phyloP scores from a whole-genome alignment of 2,113 vertebrate genomes.

The Phodopus roborovskii region DNA sequence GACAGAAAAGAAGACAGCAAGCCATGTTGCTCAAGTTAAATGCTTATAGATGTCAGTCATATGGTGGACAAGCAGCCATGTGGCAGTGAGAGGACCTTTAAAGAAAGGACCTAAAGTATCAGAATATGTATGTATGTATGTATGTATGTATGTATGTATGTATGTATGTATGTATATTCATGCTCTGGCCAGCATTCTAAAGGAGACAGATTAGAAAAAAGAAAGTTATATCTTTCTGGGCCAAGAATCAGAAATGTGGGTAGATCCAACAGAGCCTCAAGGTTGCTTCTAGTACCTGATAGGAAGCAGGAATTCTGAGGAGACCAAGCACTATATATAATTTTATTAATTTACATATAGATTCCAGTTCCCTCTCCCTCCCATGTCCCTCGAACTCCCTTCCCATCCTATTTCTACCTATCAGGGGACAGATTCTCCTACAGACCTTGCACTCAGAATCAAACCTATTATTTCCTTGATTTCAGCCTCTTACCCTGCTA shows the following conservation, averaged over 20 bases:
- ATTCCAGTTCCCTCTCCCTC: too few species aligned
- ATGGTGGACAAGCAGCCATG: background rate
- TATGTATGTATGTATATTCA: too few species aligned
- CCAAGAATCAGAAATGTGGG: background rate
- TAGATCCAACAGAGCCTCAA: background rate
- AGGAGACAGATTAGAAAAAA: background rate
- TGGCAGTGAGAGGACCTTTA: background rate
- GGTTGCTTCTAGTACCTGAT: background rate
- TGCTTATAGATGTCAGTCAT: background rate
- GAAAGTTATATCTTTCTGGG: background rate
- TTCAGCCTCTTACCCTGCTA: background rate
- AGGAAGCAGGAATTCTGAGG: background rate
- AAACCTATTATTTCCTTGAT: background rate
- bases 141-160: too few species aligned
- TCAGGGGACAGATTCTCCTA: background rate
- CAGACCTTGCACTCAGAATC: background rate
- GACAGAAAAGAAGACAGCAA: background rate
- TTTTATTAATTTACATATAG: too few species aligned
- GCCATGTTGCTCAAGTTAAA: background rate
- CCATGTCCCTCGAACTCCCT: too few species aligned
- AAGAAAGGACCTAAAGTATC: background rate
- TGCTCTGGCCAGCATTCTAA: background rate
- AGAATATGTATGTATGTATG: too few species aligned
- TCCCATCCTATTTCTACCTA: too few species aligned
- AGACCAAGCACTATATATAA: background rate